Evolutionary conservation across 2,113 vertebrate genomes (phyloP).

Genomic region (Lophochroa leadbeateri): DNA sequence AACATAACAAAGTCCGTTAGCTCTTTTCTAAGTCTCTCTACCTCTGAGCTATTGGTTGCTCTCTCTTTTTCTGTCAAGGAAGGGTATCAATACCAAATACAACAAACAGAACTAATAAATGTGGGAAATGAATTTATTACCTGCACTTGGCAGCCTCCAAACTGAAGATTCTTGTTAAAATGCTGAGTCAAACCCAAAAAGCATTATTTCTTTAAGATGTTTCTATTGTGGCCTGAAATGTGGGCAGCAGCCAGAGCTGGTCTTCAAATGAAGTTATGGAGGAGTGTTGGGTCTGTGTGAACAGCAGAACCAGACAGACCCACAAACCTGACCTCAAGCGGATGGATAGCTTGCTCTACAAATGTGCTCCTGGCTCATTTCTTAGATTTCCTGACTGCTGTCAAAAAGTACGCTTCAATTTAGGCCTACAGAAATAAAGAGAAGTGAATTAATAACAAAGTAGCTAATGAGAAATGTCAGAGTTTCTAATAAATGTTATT

Average conservation of each 20-base stretch:
- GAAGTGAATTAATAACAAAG: background rate
- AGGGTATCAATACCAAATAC: background rate
- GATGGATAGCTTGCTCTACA: background rate
- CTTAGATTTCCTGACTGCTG: background rate
- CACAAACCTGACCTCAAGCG: background rate
- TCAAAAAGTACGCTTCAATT: background rate
- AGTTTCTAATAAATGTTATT: background rate
- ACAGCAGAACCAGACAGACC: background rate
- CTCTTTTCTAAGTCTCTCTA: no score
- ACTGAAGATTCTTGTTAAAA: background rate
- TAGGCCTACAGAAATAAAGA: background rate
- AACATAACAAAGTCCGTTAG: no score
- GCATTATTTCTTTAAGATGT: background rate
- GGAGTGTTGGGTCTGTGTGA: background rate
- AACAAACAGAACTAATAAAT: background rate
- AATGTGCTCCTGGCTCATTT: background rate
- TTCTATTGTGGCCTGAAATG: background rate
- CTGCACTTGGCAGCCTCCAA: background rate
- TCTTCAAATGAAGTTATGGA: background rate
- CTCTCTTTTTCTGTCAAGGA: no score
- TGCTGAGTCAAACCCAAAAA: background rate
- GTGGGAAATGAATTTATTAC: background rate
- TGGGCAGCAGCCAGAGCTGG: background rate
- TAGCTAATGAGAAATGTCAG: slow-evolving; percentile 20
- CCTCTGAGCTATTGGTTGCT: no score